Evolutionary conservation across 2,113 vertebrate species (phyloP).

Genomic region (Otolemur garnettii): DNA sequence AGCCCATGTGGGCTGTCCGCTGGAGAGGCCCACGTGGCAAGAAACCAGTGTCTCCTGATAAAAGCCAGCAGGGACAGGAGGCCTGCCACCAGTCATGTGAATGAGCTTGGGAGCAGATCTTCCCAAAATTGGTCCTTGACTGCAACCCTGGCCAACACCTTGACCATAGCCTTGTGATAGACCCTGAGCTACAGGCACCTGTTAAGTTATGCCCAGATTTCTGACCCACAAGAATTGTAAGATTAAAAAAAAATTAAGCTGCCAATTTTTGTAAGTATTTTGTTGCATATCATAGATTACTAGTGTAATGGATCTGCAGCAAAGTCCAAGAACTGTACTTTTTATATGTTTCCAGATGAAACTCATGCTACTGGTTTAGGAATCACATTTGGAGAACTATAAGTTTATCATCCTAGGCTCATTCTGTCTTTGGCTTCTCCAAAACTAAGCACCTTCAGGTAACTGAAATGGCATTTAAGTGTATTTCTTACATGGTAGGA

Average conservation of each 20-base stretch:
- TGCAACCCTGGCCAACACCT: background rate
- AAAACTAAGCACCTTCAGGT: background rate
- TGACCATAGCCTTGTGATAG: background rate
- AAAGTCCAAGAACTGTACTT: background rate
- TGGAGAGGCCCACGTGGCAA: too few species aligned
- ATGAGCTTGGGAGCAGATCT: background rate
- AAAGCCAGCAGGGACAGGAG: background rate
- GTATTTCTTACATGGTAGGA: background rate
- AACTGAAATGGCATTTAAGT: background rate
- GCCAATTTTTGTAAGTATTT: background rate
- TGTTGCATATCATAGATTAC: background rate
- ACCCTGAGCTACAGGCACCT: background rate
- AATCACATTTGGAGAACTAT: background rate
- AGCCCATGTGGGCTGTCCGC: background rate
- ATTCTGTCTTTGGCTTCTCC: background rate
- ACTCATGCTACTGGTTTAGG: background rate
- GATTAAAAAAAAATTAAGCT: background rate
- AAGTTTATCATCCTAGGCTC: background rate
- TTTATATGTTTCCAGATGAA: background rate
- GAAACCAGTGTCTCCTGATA: background rate
- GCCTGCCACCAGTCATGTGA: background rate
- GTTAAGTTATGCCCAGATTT: background rate
- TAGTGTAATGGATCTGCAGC: background rate
- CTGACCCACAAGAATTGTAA: background rate
- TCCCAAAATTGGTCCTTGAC: background rate